These are phyloP conservation scores for Meta bourneti DNA, from an alignment of 2,888 invertebrate genomes.

Conservation along the genomic window DNA sequence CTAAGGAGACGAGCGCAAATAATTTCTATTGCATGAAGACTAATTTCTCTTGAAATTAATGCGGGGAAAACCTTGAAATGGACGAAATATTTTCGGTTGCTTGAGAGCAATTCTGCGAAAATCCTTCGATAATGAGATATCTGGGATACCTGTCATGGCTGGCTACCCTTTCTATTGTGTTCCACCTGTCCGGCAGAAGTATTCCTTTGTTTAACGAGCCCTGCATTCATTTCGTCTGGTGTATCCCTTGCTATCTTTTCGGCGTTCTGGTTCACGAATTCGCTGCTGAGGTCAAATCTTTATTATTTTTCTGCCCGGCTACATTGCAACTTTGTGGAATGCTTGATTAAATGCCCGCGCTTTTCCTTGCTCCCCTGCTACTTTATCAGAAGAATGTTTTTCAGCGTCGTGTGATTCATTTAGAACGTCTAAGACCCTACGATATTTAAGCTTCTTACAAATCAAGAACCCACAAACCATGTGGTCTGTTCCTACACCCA, in stretches of 20 bases:
- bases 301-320: constrained; percentile 33
- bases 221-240: constrained; percentile 14
- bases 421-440: too few species aligned
- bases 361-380: neutral
- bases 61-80: constrained; percentile 5
- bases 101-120: constrained; percentile 15
- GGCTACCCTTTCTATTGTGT: constrained; percentile 51
- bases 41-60: too few species aligned
- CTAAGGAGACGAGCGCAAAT: too few species aligned
- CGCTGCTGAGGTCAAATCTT: constrained; percentile 42
- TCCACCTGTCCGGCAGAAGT: constrained; percentile 21
- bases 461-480: too few species aligned
- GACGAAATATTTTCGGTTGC: neutral
- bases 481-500: too few species aligned
- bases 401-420: too few species aligned
- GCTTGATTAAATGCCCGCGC: neutral
- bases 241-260: constrained; percentile 24
- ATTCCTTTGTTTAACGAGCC: constrained; percentile 43
- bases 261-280: constrained; percentile 42
- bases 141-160: constrained; percentile 42
- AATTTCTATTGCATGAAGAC: too few species aligned
- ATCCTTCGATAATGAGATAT: constrained; percentile 30
- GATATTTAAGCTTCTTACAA: too few species aligned
- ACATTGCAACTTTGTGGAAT: constrained; percentile 1
- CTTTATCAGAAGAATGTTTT: too few species aligned